A percentile compares a stretch with the other conserved stretches of the same genome.
These are phyloP conservation scores for Hemibagrus wyckioides DNA, from an alignment of 2,113 vertebrate genomes.

Conservation along the genomic window DNA sequence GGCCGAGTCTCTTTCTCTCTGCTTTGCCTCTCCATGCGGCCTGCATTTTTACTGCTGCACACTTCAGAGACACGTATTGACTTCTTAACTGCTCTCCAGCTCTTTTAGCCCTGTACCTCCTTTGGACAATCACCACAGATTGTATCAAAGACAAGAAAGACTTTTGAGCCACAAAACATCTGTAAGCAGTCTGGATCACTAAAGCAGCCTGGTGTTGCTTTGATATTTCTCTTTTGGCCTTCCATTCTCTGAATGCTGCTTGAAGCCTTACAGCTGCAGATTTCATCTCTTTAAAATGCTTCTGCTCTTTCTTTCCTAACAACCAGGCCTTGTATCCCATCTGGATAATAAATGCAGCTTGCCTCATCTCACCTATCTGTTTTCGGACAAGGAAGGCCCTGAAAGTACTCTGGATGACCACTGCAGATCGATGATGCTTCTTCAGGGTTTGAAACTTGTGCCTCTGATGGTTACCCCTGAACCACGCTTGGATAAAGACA, in stretches of 20 bases:
- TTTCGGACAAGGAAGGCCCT: conserved; percentile 70
- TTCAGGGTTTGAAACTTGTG: conserved; percentile 59
- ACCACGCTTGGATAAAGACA: conserved; percentile 79
- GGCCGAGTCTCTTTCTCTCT: conserved; percentile 68
- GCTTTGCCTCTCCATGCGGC: conserved; percentile 78
- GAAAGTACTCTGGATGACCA: conserved; percentile 81
- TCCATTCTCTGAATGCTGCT: conserved; percentile 75
- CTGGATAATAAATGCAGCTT: conserved; percentile 77
- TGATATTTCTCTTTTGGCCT: conserved; percentile 67
- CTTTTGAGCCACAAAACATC: conserved; percentile 65
- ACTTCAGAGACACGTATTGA: conserved; percentile 63
- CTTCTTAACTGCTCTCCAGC: conserved; percentile 59
- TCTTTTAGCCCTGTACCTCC: conserved; percentile 70
- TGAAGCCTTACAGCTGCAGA: conserved; percentile 77
- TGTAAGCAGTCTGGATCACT: conserved; percentile 80
- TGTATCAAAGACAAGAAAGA: conserved; percentile 62
- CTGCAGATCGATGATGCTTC: conserved; percentile 67
- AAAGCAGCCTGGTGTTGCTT: conserved; percentile 68
- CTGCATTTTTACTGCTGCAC: conserved; percentile 70
- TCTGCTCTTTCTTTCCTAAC: conserved; percentile 54
- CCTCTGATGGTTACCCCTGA: conserved; percentile 70
- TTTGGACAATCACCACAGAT: conserved; percentile 73
- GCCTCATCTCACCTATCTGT: conserved; percentile 60
- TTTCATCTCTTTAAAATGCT: conserved; percentile 68
- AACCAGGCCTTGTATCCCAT: conserved; percentile 75